Conservation (phyloP, 2,797 vertebrate species). For the Anomalospiza imberbis region DNA sequence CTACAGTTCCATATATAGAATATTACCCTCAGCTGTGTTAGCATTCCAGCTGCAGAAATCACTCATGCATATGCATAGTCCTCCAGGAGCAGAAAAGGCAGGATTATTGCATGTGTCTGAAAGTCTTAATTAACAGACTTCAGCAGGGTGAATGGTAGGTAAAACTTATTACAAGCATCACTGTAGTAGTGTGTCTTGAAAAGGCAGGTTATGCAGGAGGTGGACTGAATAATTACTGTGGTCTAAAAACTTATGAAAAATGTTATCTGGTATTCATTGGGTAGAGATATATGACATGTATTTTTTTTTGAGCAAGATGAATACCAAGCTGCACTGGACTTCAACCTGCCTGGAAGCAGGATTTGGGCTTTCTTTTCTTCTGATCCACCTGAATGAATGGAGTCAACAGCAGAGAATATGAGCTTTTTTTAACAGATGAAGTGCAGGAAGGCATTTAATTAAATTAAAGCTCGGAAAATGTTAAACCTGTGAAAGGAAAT, state of each 20-base stretch:
- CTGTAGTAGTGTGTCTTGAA: neutral
- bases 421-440: neutral
- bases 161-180: neutral
- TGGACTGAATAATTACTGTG: constrained; percentile 1
- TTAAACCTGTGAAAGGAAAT: neutral
- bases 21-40: constrained; percentile 33
- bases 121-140: constrained; percentile 56
- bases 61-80: constrained; percentile 33
- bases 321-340: neutral
- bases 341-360: neutral
- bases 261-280: neutral
- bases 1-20: constrained; percentile 14
- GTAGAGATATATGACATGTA: neutral
- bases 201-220: neutral
- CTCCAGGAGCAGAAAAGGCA: constrained; percentile 9
- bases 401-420: neutral
- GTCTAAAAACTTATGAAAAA: neutral
- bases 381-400: neutral
- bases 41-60: constrained; percentile 41
- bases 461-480: neutral
- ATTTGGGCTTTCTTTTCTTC: neutral
- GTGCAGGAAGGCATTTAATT: constrained; percentile 10
- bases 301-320: neutral
- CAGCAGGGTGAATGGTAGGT: neutral
- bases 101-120: constrained; percentile 9